Evolutionary conservation across 2,113 vertebrate species (phyloP).

Genomic region (Strix uralensis): DNA sequence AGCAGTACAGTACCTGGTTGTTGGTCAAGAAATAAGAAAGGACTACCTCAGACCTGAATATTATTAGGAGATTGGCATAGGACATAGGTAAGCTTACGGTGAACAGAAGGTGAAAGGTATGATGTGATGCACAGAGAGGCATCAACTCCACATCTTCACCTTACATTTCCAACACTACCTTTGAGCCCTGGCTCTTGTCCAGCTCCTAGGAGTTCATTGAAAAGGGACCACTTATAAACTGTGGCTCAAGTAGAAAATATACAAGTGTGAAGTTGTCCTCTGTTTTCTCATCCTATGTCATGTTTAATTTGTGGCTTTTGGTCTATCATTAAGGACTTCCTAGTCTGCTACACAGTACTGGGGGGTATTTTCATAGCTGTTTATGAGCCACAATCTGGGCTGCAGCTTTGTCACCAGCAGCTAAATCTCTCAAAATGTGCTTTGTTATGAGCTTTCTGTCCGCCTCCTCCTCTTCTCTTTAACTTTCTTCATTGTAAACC

Average conservation of each 20-base stretch:
- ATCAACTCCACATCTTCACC: not conserved
- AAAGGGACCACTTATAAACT: not conserved
- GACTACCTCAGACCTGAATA: not conserved
- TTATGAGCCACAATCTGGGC: not conserved
- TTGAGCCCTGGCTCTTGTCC: not conserved
- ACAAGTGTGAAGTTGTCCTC: not conserved
- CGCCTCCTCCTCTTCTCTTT: not conserved
- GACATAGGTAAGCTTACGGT: accelerated
- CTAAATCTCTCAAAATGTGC: not conserved
- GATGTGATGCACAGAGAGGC: not conserved
- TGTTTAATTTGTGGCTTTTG: not conserved
- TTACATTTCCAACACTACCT: not conserved
- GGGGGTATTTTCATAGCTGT: not conserved
- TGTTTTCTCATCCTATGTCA: accelerated
- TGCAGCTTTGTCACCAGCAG: not conserved
- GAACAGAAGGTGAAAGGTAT: not conserved
- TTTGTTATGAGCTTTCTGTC: not conserved
- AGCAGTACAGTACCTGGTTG: not conserved
- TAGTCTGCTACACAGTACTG: accelerated
- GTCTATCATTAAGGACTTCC: not conserved
- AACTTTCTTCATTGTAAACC: not conserved
- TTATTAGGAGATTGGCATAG: not conserved
- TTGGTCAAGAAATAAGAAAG: not conserved
- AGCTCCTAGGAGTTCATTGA: not conserved
- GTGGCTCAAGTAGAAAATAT: not conserved